A percentile compares a stretch with the other conserved stretches of the same genome.
phyloP scores from a whole-genome alignment of 2,888 invertebrate genomes.

The Pimpla rufipes region DNA sequence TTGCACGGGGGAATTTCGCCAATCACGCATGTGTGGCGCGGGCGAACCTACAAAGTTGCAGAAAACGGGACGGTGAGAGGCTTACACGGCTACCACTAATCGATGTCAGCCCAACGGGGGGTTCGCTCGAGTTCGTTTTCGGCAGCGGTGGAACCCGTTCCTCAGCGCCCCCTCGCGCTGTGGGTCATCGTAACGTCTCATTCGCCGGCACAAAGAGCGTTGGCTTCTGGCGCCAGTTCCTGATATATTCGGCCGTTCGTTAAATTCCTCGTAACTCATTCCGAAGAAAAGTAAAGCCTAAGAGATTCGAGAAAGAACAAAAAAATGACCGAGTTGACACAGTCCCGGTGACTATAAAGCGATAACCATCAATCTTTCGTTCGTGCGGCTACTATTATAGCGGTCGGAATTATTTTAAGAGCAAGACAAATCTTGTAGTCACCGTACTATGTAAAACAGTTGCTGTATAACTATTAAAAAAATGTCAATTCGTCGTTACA shows the following conservation, averaged over 20 bases:
- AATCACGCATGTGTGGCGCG: too few relatives aligned
- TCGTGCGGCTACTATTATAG: too few relatives aligned
- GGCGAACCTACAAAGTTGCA: neutral
- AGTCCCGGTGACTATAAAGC: too few relatives aligned
- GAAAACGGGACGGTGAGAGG: neutral
- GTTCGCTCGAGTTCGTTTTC: neutral
- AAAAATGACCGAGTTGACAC: too few relatives aligned
- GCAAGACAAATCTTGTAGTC: too few relatives aligned
- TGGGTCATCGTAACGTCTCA: constrained; percentile 23
- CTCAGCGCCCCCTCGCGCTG: neutral
- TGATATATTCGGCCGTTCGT: constrained; percentile 41
- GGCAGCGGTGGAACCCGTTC: neutral
- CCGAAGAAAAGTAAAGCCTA: neutral
- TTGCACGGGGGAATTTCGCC: neutral
- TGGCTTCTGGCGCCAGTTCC: constrained; percentile 56
- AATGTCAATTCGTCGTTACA: too few relatives aligned
- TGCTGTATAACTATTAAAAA: too few relatives aligned
- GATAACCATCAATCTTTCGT: too few relatives aligned
- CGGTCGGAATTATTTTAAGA: too few relatives aligned
- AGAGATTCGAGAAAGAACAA: neutral
- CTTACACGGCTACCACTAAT: neutral
- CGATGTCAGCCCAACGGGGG: constrained; percentile 7
- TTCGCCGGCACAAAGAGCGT: constrained; percentile 23
- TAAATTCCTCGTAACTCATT: constrained; percentile 57
- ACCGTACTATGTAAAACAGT: too few relatives aligned